phyloP scores from a whole-genome alignment of 2,113 vertebrate species.

The Mionectes macconnelli region DNA sequence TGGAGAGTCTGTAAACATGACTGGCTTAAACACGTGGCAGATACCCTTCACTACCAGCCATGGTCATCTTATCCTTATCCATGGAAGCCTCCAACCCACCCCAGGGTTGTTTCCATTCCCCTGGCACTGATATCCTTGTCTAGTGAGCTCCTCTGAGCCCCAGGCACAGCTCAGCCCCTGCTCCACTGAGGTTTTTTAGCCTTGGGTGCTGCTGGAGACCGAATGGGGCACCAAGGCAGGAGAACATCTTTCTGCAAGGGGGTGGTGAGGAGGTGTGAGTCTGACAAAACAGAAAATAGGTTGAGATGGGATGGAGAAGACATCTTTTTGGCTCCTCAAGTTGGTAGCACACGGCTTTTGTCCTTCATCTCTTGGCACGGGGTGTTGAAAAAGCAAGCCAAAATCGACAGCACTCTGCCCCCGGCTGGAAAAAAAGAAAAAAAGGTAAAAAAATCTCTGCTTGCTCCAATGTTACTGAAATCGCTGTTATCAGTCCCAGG shows the following conservation, averaged over 20 bases:
- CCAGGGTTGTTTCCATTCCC: neutral
- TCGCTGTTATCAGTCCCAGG: neutral
- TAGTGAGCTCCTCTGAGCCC: neutral
- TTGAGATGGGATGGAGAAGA: neutral
- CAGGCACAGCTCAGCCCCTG: neutral
- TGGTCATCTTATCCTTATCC: accelerated
- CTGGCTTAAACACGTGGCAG: neutral
- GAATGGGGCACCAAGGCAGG: neutral
- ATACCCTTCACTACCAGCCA: neutral
- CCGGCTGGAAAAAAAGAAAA: neutral
- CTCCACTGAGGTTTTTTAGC: neutral
- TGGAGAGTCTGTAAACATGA: neutral
- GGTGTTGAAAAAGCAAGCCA: neutral
- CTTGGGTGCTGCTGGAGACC: neutral
- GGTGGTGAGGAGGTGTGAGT: neutral
- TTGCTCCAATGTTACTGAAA: neutral
- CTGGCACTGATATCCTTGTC: neutral
- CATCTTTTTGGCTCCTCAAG: neutral
- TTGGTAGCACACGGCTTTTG: neutral
- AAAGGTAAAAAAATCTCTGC: neutral
- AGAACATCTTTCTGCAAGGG: neutral
- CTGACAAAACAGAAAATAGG: neutral
- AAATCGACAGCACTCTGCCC: neutral
- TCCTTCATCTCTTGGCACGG: neutral
- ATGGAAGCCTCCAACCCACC: neutral